Conservation (phyloP, 2,113 vertebrate species). For the Oryzias curvinotus region DNA sequence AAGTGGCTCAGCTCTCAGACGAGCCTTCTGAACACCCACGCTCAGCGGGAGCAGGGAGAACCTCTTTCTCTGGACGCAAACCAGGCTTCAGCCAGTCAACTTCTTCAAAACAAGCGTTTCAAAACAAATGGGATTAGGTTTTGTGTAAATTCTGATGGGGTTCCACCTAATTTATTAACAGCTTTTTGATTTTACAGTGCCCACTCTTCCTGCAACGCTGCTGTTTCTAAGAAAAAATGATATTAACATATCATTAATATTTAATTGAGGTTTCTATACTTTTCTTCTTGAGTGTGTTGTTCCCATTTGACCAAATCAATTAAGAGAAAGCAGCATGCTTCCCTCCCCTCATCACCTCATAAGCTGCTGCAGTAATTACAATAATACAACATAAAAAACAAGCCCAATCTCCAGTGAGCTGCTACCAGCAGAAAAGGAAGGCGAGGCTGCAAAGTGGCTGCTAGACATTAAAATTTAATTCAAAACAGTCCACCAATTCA, state of each 20-base stretch:
- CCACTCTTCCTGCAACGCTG: slow-evolving; percentile 36
- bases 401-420: slow-evolving; percentile 35
- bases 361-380: slow-evolving; percentile 74
- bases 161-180: slow-evolving; percentile 57
- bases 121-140: slow-evolving; percentile 65
- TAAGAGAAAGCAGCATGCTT: slow-evolving; percentile 46
- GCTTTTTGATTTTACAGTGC: slow-evolving; percentile 44
- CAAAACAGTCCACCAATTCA: slow-evolving; percentile 68
- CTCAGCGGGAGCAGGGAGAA: slow-evolving; percentile 24
- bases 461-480: slow-evolving; percentile 70
- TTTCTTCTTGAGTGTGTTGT: slow-evolving; percentile 26
- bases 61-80: slow-evolving; percentile 30
- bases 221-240: slow-evolving; percentile 57
- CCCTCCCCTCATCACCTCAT: slow-evolving; percentile 61
- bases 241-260: slow-evolving; percentile 65
- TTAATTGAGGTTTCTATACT: slow-evolving; percentile 42
- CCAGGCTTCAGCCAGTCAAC: slow-evolving; percentile 35
- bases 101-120: slow-evolving; percentile 59
- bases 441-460: slow-evolving; percentile 55
- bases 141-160: slow-evolving; percentile 57
- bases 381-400: slow-evolving; percentile 60
- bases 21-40: slow-evolving; percentile 51
- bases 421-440: slow-evolving; percentile 39
- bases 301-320: slow-evolving; percentile 33
- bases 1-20: slow-evolving; percentile 50